phyloP scores from a whole-genome alignment of 2,888 invertebrate genomes.

The Cryptus viduatorius region DNA sequence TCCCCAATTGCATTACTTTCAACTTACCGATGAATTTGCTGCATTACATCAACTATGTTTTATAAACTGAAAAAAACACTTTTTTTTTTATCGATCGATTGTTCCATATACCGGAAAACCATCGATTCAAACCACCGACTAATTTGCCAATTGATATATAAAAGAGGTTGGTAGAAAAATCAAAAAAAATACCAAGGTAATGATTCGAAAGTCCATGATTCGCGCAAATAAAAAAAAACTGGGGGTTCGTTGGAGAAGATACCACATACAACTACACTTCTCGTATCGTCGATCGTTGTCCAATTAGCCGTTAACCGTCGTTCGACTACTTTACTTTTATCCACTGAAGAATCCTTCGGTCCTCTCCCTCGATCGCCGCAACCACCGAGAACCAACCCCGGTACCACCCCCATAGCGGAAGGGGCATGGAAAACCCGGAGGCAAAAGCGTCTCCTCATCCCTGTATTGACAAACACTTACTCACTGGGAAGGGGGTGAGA shows the following conservation, averaged over 20 bases:
- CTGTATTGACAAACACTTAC: slow-evolving; percentile 46
- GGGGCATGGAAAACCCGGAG: slow-evolving; percentile 12
- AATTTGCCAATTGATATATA: too few relatives aligned
- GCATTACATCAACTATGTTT: too few relatives aligned
- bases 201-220: not conserved
- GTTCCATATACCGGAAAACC: too few relatives aligned
- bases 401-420: not conserved
- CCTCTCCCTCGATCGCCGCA: slow-evolving; percentile 14
- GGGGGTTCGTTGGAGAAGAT: slow-evolving; percentile 3
- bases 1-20: too few relatives aligned
- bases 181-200: too few relatives aligned
- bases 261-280: slow-evolving; percentile 6
- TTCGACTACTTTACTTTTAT: slow-evolving; percentile 18
- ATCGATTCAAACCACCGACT: too few relatives aligned
- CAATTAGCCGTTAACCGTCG: slow-evolving; percentile 29
- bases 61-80: too few relatives aligned
- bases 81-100: too few relatives aligned
- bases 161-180: too few relatives aligned
- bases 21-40: too few relatives aligned
- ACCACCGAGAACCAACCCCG: not conserved
- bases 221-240: not conserved
- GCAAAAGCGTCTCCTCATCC: slow-evolving; percentile 32
- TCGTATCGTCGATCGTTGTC: slow-evolving; percentile 15
- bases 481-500: slow-evolving; percentile 14
- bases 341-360: not conserved